Evolutionary conservation across 1,140 invertebrate genomes (phyloP), one percentile per base, ranked within the genome.

Genomic region (Achroia grisella): DNA sequence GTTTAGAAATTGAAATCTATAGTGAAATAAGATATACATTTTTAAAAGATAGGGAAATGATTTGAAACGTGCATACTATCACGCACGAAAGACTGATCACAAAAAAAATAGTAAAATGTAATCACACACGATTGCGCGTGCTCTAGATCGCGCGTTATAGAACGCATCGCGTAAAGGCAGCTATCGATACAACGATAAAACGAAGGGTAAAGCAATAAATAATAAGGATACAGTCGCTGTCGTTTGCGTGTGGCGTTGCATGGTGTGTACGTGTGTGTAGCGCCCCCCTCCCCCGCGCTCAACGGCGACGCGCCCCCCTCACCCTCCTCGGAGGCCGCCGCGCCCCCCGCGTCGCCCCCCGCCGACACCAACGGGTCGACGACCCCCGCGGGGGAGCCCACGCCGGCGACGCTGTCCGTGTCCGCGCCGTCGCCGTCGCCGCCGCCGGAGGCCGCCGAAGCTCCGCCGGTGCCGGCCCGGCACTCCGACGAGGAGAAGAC

Each of bases 281-380:
- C 62, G 45, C 62, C 65, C 46, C 61, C 64, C 45, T 58, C 65
- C 48, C 57, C 64, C 54, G 44, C 56, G 27, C 28, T 71, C 41
- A 82, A 80, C 53, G 77, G 72, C 33, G 62, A 58, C 60, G 66
- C 58, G 51, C 65, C 59, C 54, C 52, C 70, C 33, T 59, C 67
- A 5, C 17, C 52, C 34, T 11, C 49, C 9, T 37, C 29, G 27
- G 27, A n/a, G n/a, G 10, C 34, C 42, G 14, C 42, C 12, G n/a
- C 30, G 6, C 14, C 11, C 40, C 32, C 42, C 11, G 2, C 42
- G 40, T 15, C 10, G 30, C 15, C 49, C 46, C 30, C 37, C 57
- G 10, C 1, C 29, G 64, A 44, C 28, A 27, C 62, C 37, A 43
- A 58, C 51, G 51, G 11, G 54, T 56, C 56, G 59, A 52, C 45